Evolutionary conservation across 2,797 vertebrate genomes (phyloP), one percentile per base, ranked within the genome.

Genomic region (Lacerta viridis): DNA sequence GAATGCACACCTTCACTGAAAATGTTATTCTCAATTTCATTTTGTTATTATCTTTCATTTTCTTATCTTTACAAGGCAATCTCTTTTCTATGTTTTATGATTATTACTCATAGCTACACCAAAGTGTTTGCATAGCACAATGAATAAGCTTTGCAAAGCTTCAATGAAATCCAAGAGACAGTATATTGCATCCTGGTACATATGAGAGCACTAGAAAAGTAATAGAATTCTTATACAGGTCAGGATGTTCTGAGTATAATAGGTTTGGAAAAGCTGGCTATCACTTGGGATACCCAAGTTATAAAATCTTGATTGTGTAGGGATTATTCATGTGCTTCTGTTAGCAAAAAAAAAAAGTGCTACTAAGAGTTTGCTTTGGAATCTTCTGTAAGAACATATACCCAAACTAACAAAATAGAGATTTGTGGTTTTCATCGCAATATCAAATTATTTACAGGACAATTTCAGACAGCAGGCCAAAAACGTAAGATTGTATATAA

Each of bases 111-210:
- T 43, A 88, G 72, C 23, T 43, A 76, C 43, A 77, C 74, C 64
- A 90, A 84, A 90, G 79, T 78, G 86, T 90, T 85, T 90, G 33
- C 77, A 80, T n/a, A 87, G 59, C 46, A 85, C 50, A 71, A 33
- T 1, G 1, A 69, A 74, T 61, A 1, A 5, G 1, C 39, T 64
- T 15, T 0, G 66, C 64, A 39, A n/a, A 90, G 36, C n/a, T 41
- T 71, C 74, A 1, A 0, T 3, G 27, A 13, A 39, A 82, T 74
- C 87, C 18, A 46, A 83, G n/a, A 77, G 5, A 4, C 13, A 76
- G 29, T 1, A 59, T 1, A 2, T 17, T 0, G 1, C 33, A 8
- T 36, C 59, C 5, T 1, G n/a, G 33, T 0, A 0, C 13, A 1
- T 0, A 4, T 3, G 7, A 74, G 10, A 0, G 0, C 2, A 50